Conservation (phyloP, 2,113 vertebrate species). For the Callaeas wilsoni region DNA sequence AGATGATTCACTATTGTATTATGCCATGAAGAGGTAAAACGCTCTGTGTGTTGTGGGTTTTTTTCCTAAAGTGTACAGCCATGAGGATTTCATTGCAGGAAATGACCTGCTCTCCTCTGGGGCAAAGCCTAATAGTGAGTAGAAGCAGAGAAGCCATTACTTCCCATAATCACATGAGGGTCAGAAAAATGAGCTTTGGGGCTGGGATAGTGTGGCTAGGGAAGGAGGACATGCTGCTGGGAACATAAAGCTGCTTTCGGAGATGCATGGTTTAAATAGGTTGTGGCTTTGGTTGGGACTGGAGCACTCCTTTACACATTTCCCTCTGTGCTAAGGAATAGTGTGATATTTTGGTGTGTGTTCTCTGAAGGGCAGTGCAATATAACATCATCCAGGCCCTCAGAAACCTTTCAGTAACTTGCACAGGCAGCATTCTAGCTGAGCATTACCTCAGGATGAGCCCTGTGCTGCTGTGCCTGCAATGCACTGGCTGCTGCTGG, state of each 20-base stretch:
- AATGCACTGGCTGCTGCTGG: background rate
- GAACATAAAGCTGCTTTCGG: background rate
- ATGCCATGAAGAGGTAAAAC: background rate
- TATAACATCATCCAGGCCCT: background rate
- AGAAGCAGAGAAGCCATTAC: background rate
- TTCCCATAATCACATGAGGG: background rate
- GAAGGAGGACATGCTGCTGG: accelerated
- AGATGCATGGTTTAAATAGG: background rate
- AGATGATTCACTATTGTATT: background rate
- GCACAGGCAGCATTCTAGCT: background rate
- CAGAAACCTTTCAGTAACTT: background rate
- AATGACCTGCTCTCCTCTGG: accelerated
- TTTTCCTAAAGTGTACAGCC: background rate
- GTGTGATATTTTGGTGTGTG: background rate
- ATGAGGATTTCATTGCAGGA: background rate
- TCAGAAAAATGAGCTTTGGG: background rate
- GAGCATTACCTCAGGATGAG: background rate
- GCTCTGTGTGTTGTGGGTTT: background rate
- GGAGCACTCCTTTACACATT: background rate
- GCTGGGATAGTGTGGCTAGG: background rate
- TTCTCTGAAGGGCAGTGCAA: background rate
- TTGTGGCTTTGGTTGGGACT: background rate
- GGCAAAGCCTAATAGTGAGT: background rate
- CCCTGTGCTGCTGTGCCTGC: accelerated
- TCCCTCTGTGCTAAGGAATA: background rate